phyloP scores from a whole-genome alignment of 1,140 invertebrate species.

The Ooceraea biroi region DNA sequence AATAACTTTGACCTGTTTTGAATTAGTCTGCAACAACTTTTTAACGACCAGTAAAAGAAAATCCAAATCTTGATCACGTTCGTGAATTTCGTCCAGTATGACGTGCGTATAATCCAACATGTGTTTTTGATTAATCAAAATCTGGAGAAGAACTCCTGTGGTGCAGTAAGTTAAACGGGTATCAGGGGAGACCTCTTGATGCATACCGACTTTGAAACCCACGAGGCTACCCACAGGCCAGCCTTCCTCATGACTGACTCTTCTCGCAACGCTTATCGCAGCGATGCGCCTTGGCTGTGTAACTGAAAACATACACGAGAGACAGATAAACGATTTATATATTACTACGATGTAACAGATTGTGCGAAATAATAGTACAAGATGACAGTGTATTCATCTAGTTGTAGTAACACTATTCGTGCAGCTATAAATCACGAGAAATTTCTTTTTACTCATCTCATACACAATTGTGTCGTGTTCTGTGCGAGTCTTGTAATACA shows the following conservation, averaged over 20 bases:
- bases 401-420: not conserved
- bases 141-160: constrained; percentile 91
- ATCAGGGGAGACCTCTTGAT: constrained; percentile 87
- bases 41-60: constrained; percentile 95
- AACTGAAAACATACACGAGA: constrained; percentile 84
- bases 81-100: constrained; percentile 98
- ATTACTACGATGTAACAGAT: not conserved
- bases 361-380: not conserved
- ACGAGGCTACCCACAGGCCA: constrained; percentile 92
- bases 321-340: too few species aligned
- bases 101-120: constrained; percentile 94
- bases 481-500: not conserved
- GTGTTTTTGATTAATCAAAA: constrained; percentile 89
- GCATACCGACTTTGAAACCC: constrained; percentile 93
- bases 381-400: not conserved
- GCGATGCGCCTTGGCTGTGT: constrained; percentile 95
- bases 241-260: constrained; percentile 91
- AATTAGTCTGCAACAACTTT: constrained; percentile 91
- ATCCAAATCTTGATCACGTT: constrained; percentile 97
- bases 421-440: not conserved
- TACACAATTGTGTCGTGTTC: not conserved
- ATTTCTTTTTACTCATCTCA: not conserved
- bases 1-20: constrained; percentile 91
- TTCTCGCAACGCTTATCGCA: constrained; percentile 92
- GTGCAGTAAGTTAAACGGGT: constrained; percentile 96